Percentiles rank a stretch among this genome's conserved stretches.
Evolutionary conservation across 2,797 vertebrate species (phyloP).

Genomic region (Bucorvus abyssinicus): DNA sequence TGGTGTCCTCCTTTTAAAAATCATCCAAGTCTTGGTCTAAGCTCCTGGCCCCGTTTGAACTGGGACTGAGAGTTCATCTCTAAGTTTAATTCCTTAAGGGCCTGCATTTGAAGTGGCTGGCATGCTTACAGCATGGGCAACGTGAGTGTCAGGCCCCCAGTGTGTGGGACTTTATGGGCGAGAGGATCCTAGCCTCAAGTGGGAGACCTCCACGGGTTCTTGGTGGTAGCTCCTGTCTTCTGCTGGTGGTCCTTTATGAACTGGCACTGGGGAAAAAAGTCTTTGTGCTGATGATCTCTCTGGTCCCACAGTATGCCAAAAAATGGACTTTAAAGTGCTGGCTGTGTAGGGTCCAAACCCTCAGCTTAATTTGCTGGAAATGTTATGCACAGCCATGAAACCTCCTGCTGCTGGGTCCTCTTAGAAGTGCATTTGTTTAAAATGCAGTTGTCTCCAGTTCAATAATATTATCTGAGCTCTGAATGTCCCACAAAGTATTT

Average conservation of each 20-base stretch:
- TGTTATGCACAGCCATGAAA: not conserved
- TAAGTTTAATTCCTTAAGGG: not conserved
- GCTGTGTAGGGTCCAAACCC: not conserved
- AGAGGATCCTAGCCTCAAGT: not conserved
- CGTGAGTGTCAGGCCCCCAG: rapidly evolving
- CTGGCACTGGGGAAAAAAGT: not conserved
- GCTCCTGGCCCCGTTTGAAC: not conserved
- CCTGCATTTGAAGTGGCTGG: not conserved
- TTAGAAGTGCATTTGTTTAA: not conserved
- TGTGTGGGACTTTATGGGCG: not conserved
- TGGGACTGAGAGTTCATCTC: not conserved
- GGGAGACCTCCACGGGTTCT: not conserved
- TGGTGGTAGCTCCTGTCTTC: not conserved
- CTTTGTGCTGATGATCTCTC: not conserved
- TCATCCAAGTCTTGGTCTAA: not conserved
- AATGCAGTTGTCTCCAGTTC: not conserved
- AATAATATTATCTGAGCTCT: not conserved
- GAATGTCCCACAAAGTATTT: not conserved
- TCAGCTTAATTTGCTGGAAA: not conserved
- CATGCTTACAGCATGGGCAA: not conserved
- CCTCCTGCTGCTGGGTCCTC: not conserved
- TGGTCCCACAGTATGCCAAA: not conserved
- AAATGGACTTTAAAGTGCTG: not conserved
- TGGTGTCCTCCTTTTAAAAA: not conserved
- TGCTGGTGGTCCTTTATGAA: not conserved